Evolutionary conservation across 2,113 vertebrate species (phyloP), one percentile per base, ranked within the genome.

Genomic region (Phodopus roborovskii): DNA sequence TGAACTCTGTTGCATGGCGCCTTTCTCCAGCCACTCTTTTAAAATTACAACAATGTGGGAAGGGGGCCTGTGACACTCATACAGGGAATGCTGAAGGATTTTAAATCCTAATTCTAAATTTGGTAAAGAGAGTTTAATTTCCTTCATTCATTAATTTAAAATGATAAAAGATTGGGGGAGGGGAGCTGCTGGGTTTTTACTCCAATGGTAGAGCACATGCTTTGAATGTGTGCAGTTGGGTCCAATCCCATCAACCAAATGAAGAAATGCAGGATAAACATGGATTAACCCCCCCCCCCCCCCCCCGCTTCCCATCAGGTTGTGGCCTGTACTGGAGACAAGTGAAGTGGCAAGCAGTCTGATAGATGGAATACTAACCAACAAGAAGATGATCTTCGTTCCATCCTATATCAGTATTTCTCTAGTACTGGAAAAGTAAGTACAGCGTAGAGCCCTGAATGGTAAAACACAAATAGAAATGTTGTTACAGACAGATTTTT

Each of bases 331-430:
- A 50, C 53, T 98, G 93, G 97, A 98, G 81, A 5, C 82, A 56
- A 96, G 98, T 1, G 91, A 94, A 90, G 98, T 98, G 62, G 98
- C 78, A 20, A 96, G 94, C 70, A 96, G 90, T n/a, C 94, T 99
- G 94, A 98, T 98, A 66, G 97, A 99, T 89, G 98, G 98, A 53
- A 97, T 99, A 90, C 95, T 98, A 82, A 98, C 98, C 71, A 97
- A 98, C 74, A 97, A 98, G 96, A 98, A 98, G 91, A 98, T 98
- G 98, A 97, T 98, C 96, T 98, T 98, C 6, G 92, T 98, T 26
- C 98, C 98, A 33, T 75, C 97, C 0, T 94, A 90, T 22, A 28
- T 97, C 53, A 88, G 7, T 26, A 0, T 96, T 26, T 81, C 6
- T 78, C 75, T 98, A n/a, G 56, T 96, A 56, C 17, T 95, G 39